Percentiles rank a stretch among this genome's conserved stretches.
Conservation (phyloP, 2,888 invertebrate species). For the Autographa pulchrina region DNA sequence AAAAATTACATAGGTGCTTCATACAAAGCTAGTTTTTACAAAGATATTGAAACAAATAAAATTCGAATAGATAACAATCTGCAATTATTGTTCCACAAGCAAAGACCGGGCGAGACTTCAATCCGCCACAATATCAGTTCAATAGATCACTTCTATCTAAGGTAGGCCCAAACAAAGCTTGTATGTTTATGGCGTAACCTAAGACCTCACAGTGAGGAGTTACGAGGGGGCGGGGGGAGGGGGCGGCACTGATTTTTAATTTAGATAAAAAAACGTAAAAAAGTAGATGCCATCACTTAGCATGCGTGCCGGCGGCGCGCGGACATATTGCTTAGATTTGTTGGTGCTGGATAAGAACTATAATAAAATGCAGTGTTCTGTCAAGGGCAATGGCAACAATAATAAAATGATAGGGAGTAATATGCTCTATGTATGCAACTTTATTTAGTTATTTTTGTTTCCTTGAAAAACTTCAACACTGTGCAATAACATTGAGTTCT, state of each 20-base stretch:
- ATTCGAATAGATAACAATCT: background rate
- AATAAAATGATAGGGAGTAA: no score
- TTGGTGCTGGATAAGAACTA: constrained; percentile 41
- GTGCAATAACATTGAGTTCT: no score
- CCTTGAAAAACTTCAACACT: no score
- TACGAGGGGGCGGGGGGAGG: constrained; percentile 24
- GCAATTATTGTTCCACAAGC: background rate
- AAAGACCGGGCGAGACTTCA: constrained; percentile 9
- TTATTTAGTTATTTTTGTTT: no score
- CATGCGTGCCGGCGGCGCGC: constrained; percentile 61
- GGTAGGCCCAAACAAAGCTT: constrained; percentile 43
- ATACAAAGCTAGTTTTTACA: background rate
- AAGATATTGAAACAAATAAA: background rate
- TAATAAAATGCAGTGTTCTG: no score
- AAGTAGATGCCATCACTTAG: constrained; percentile 72
- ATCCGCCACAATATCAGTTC: constrained; percentile 30
- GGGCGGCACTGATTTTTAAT: constrained; percentile 79
- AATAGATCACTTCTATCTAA: constrained; percentile 37
- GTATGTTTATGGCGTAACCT: constrained; percentile 66
- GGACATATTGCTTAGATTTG: constrained; percentile 25
- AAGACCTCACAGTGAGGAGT: constrained; percentile 63
- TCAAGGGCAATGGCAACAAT: no score
- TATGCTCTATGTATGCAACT: no score
- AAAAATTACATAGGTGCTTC: background rate
- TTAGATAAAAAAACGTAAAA: constrained; percentile 78